These are phyloP conservation scores for Pogonomyrmex californicus DNA, from an alignment of 1,140 invertebrate species.

Conservation along the genomic window DNA sequence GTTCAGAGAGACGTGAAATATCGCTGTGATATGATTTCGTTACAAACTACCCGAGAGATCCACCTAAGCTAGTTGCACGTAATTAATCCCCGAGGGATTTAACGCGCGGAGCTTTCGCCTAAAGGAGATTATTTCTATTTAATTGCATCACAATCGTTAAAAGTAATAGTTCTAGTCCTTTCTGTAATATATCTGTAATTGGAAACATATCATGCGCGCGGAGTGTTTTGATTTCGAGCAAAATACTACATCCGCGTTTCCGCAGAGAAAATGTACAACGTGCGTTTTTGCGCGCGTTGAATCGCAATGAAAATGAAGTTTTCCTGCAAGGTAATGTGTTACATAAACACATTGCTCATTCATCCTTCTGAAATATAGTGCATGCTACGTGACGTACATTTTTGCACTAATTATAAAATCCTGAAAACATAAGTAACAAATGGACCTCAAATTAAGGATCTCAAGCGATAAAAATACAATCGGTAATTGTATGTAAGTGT, in stretches of 20 bases:
- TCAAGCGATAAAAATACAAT: constrained; percentile 31
- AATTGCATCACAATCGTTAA: not conserved
- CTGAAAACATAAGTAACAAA: constrained; percentile 1
- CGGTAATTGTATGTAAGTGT: constrained; percentile 9
- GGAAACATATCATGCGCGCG: not conserved
- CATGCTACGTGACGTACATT: not conserved
- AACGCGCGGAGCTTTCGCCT: not conserved
- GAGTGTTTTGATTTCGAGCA: not conserved
- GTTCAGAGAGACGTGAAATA: constrained; percentile 3
- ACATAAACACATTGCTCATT: not conserved
- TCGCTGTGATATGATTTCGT: not conserved
- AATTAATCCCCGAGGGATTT: not conserved
- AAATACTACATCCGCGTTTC: not conserved
- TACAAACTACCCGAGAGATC: not conserved
- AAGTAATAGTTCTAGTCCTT: constrained; percentile 52
- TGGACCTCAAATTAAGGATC: constrained; percentile 29
- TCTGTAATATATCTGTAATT: constrained; percentile 8
- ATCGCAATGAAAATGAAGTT: constrained; percentile 18
- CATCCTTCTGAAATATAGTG: not conserved
- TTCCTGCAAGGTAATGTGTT: constrained; percentile 10
- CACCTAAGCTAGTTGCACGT: not conserved
- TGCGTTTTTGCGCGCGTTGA: not conserved
- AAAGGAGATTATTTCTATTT: constrained; percentile 38
- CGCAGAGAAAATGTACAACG: not conserved
- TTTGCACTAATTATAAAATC: constrained; percentile 1